phyloP scores from a whole-genome alignment of 2,888 invertebrate species.

The Chaetogeoica ovagalla region DNA sequence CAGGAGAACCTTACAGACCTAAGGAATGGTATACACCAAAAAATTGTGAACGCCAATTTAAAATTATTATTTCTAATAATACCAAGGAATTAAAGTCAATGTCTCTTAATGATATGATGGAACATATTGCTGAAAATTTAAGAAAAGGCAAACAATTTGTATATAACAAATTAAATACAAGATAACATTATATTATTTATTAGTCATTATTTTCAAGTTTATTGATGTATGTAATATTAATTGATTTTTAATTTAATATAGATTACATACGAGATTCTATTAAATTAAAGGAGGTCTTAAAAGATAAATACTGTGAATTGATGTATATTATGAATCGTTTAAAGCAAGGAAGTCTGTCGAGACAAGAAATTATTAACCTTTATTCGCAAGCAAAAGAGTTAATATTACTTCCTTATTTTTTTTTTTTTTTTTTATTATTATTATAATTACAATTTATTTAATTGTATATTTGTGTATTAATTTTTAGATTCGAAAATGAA shows the following conservation, averaged over 20 bases:
- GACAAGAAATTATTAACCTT: constrained; percentile 27
- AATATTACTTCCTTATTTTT: background rate
- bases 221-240: background rate
- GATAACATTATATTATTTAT: background rate
- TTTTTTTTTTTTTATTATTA: background rate
- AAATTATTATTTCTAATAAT: constrained; percentile 19
- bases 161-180: background rate
- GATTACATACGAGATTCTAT: constrained; percentile 12
- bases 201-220: background rate
- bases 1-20: constrained; percentile 41
- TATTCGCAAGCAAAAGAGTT: constrained; percentile 40
- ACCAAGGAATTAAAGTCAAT: constrained; percentile 15
- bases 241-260: background rate
- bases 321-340: constrained; percentile 22
- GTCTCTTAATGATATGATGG: constrained; percentile 2
- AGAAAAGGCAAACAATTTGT: constrained; percentile 19
- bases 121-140: constrained; percentile 7
- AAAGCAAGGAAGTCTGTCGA: constrained; percentile 38
- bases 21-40: constrained; percentile 38
- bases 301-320: constrained; percentile 20
- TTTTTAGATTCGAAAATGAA: constrained; percentile 36
- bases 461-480: background rate
- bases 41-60: constrained; percentile 40
- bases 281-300: constrained; percentile 7
- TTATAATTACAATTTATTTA: background rate